phyloP scores from a whole-genome alignment of 2,113 vertebrate genomes.

The Dissostichus mawsoni region DNA sequence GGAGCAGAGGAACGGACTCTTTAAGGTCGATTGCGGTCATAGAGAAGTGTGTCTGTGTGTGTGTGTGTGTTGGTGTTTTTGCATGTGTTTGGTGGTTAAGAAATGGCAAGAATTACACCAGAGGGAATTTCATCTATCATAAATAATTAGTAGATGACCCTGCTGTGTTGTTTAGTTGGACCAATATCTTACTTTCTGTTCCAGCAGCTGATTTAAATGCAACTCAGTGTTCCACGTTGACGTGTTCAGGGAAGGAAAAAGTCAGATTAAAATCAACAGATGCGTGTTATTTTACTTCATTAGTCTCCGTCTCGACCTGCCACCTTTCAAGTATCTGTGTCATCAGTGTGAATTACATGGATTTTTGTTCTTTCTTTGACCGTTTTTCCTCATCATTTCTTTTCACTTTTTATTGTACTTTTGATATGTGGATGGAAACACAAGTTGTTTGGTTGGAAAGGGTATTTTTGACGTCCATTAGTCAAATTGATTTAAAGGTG shows the following conservation, averaged over 20 bases:
- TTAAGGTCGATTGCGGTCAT: not conserved
- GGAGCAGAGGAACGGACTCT: slow-evolving; percentile 21
- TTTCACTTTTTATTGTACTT: too few species aligned
- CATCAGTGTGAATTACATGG: not conserved
- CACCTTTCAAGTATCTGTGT: slow-evolving; percentile 9
- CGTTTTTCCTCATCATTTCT: not conserved
- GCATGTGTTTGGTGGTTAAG: not conserved
- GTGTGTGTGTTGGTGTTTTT: not conserved
- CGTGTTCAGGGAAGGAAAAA: slow-evolving; percentile 9
- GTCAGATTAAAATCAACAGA: slow-evolving; percentile 54
- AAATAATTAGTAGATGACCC: not conserved
- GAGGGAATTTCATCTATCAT: slow-evolving; percentile 29
- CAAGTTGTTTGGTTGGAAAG: not conserved
- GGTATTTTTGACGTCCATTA: not conserved
- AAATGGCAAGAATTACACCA: slow-evolving; percentile 7
- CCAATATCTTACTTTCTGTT: not conserved
- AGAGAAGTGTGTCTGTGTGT: not conserved
- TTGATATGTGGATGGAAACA: too few species aligned
- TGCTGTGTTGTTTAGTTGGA: not conserved
- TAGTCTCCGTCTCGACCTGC: not conserved
- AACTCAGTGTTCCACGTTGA: not conserved
- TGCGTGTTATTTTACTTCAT: slow-evolving; percentile 41
- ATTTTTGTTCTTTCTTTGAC: not conserved
- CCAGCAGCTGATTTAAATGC: slow-evolving; percentile 19
- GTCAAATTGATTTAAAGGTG: not conserved